phyloP scores from a whole-genome alignment of 2,113 vertebrate species.

The Nestor notabilis region DNA sequence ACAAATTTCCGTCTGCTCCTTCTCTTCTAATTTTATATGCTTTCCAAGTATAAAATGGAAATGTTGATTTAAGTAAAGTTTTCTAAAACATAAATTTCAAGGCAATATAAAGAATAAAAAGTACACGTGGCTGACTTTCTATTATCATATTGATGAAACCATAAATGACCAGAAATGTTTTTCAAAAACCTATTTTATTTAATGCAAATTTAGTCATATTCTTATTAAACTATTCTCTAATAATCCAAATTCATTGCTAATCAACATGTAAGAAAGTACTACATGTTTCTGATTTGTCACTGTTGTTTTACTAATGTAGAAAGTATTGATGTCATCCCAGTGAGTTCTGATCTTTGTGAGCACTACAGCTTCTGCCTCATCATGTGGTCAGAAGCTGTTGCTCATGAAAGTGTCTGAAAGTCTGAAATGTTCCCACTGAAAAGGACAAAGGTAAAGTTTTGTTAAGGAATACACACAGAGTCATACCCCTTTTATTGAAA shows the following conservation, averaged over 20 bases:
- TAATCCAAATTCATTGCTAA: neutral
- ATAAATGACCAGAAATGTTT: neutral
- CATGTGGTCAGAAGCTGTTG: accelerated
- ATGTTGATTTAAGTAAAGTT: neutral
- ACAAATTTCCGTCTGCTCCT: neutral
- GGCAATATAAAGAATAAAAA: neutral
- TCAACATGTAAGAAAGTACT: neutral
- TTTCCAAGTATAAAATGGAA: neutral
- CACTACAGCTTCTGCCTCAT: neutral
- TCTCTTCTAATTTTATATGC: neutral
- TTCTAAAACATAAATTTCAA: neutral
- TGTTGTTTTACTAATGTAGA: neutral
- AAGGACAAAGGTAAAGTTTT: neutral
- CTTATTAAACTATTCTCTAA: neutral
- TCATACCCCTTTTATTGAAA: neutral
- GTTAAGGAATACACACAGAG: neutral
- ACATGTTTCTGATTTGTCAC: accelerated
- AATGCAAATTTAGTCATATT: neutral
- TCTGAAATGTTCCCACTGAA: neutral
- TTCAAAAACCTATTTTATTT: neutral
- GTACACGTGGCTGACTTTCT: conserved; percentile 3
- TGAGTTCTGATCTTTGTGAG: neutral
- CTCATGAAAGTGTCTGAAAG: neutral
- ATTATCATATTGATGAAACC: conserved; percentile 12
- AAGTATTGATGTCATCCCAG: neutral